Conservation (phyloP, 2,113 vertebrate genomes). For the Motacilla alba region DNA sequence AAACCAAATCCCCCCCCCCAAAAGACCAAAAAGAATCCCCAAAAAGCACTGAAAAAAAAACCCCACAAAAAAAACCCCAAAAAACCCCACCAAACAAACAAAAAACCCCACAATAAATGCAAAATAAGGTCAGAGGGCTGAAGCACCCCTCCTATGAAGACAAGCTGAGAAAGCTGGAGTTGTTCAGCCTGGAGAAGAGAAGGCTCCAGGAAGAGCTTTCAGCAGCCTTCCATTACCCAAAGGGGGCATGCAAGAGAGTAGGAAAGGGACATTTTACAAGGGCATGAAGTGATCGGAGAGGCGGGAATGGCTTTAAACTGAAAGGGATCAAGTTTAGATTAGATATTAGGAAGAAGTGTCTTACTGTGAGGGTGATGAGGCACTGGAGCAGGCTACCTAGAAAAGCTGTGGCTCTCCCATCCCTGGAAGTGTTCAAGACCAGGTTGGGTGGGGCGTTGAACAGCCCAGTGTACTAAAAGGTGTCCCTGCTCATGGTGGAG, state of each 20-base stretch:
- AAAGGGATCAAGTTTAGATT: background rate
- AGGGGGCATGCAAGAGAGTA: background rate
- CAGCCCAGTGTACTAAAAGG: background rate
- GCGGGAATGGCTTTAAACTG: background rate
- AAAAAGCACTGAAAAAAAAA: no score
- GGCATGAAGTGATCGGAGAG: background rate
- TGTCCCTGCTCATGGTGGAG: background rate
- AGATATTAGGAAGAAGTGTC: background rate
- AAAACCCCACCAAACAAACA: no score
- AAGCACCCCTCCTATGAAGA: background rate
- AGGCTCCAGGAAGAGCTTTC: background rate
- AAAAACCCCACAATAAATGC: background rate
- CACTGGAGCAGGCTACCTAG: background rate
- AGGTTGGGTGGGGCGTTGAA: rapidly evolving
- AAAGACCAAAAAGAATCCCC: no score
- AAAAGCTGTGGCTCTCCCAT: background rate
- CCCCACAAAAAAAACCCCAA: no score
- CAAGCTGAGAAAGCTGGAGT: background rate
- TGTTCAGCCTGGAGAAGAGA: background rate
- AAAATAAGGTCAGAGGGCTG: background rate
- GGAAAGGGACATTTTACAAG: background rate
- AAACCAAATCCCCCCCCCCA: background rate
- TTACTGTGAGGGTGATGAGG: background rate
- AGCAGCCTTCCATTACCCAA: background rate
- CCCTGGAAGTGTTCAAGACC: background rate